Evolutionary conservation across 1,140 invertebrate species (phyloP).

Genomic region (Eurosta solidaginis): DNA sequence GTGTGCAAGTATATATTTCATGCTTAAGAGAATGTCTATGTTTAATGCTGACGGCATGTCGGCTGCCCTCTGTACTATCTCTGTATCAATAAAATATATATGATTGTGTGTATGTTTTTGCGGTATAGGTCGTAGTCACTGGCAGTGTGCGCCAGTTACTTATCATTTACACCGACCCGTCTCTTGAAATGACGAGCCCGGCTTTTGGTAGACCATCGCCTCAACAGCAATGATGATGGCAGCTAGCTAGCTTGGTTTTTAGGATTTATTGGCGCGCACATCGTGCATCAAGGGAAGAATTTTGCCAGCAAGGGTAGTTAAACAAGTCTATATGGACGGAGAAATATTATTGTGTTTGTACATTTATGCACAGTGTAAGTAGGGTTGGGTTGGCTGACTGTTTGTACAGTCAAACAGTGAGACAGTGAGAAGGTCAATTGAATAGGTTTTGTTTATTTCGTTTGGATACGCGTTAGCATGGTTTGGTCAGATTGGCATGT

Average conservation of each 20-base stretch:
- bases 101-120: conserved; percentile 34
- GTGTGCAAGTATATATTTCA: background rate
- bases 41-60: conserved; percentile 24
- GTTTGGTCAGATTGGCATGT: conserved; percentile 10
- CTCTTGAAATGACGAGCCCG: background rate
- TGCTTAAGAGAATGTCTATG: background rate
- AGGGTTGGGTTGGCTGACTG: background rate
- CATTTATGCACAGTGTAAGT: too few relatives aligned
- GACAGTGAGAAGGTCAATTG: conserved; percentile 15
- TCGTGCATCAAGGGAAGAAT: background rate
- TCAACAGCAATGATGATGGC: conserved; percentile 8
- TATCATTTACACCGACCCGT: conserved; percentile 20
- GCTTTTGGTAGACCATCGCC: background rate
- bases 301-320: conserved; percentile 2
- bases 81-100: conserved; percentile 19
- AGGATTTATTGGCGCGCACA: conserved; percentile 14
- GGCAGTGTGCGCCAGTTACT: conserved; percentile 32
- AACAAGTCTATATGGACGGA: background rate
- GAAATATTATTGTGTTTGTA: background rate
- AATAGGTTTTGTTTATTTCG: conserved; percentile 4
- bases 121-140: conserved; percentile 31
- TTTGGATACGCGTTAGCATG: background rate
- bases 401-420: background rate
- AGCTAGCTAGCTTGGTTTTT: conserved; percentile 4
- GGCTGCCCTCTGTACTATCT: conserved; percentile 17